Conservation (phyloP, 2,113 vertebrate genomes). For the Etheostoma cragini region DNA sequence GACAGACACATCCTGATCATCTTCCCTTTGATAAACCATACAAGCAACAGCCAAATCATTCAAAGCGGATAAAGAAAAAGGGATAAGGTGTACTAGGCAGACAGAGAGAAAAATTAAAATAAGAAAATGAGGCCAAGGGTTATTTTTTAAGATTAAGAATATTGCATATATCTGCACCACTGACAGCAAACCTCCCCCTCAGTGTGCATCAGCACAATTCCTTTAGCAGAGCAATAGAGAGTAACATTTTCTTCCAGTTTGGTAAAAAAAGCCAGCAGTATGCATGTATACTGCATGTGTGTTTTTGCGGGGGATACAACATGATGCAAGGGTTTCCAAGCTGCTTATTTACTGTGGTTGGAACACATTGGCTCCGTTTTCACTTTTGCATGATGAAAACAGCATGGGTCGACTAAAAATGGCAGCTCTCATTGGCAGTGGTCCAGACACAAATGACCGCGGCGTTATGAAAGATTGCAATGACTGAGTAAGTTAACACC, state of each 20-base stretch:
- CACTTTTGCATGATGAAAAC: slow-evolving; percentile 34
- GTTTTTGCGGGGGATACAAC: slow-evolving; percentile 7
- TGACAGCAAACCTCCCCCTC: slow-evolving; percentile 55
- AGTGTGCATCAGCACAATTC: slow-evolving; percentile 60
- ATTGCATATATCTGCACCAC: slow-evolving; percentile 50
- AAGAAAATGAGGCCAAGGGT: slow-evolving; percentile 29
- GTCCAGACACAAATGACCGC: slow-evolving; percentile 5
- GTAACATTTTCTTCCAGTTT: slow-evolving; percentile 50
- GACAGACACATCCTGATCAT: slow-evolving; percentile 59
- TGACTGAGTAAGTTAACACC: slow-evolving; percentile 37
- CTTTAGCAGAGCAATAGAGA: slow-evolving; percentile 55
- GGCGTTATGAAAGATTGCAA: slow-evolving; percentile 28
- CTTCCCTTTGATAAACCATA: slow-evolving; percentile 55
- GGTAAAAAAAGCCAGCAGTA: background rate
- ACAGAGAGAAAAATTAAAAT: slow-evolving; percentile 26
- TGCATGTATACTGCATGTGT: background rate
- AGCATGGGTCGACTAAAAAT: background rate
- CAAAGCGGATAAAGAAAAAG: slow-evolving; percentile 34
- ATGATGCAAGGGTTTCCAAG: slow-evolving; percentile 70
- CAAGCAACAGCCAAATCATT: slow-evolving; percentile 61
- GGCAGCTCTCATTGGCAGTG: background rate
- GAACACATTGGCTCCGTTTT: slow-evolving; percentile 8
- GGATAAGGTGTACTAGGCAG: slow-evolving; percentile 34
- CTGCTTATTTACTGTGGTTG: slow-evolving; percentile 50
- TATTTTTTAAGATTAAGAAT: slow-evolving; percentile 60